These are phyloP conservation scores for Trogon melanurus DNA, from an alignment of 2,113 vertebrate species.

Conservation along the genomic window DNA sequence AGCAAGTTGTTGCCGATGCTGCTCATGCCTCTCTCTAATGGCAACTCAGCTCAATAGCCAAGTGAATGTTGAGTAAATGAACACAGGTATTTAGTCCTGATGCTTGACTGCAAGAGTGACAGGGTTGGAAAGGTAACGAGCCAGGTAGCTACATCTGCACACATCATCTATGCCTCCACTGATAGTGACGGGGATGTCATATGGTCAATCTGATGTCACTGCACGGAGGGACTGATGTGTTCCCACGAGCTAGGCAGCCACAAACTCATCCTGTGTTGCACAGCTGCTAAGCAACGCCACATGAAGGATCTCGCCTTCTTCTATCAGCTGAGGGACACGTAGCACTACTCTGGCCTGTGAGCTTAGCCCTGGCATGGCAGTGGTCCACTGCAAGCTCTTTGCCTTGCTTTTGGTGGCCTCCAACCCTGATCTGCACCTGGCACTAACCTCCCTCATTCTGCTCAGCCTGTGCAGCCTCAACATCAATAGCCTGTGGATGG, in stretches of 20 bases:
- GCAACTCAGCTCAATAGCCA: neutral
- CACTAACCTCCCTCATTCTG: neutral
- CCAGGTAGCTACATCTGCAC: neutral
- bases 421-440: neutral
- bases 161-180: fast-evolving
- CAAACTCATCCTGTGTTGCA: neutral
- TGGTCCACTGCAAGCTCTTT: neutral
- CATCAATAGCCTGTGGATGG: fast-evolving
- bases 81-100: neutral
- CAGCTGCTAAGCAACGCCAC: neutral
- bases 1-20: neutral
- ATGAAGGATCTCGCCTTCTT: neutral
- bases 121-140: neutral
- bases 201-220: neutral
- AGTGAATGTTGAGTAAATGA: neutral
- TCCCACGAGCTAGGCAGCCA: neutral
- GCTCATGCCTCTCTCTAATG: neutral
- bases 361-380: neutral
- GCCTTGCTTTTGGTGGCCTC: neutral
- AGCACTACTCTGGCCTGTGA: neutral
- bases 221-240: fast-evolving
- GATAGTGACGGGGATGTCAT: neutral
- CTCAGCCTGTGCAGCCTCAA: neutral
- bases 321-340: fast-evolving
- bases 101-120: neutral